Base-by-base conservation (phyloP, 1,140 invertebrate genomes). In the Lycorma delicatula region DNA sequence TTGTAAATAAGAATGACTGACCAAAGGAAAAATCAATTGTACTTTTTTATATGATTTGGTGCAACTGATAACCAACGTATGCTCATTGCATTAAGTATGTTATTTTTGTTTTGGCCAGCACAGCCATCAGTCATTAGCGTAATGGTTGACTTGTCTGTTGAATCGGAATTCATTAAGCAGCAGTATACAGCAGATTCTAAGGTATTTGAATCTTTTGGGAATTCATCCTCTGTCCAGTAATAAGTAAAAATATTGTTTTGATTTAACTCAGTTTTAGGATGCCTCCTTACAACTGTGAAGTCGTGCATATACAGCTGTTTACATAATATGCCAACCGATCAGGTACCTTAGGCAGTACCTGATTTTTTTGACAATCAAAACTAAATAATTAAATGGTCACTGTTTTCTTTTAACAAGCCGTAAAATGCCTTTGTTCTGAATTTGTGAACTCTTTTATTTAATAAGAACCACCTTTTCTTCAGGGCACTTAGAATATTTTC, bases 291-390 rank as follows among this genome's bases (percentile, higher is more conserved):
- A 27, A 68, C 63, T 11, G 64, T 66, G 48, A 70, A 68, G 50
- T 71, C 68, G 47, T 66, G 66, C n/a, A 66, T 49, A 53, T 69
- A 66, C 9, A 70, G 36, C 47, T 71, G 68, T 25, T 63, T 54
- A 7, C 13, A 34, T 9, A 9, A 34, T n/a, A 34, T n/a, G n/a
- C 9, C 31, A 9, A 9, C n/a, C 9, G n/a, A 9, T n/a, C 31
- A 9, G 31, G 31, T n/a, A 34, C 9, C n/a, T 34, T 34, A n/a
- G 31, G 31, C n/a, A 34, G 31, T 9, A n/a, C 9, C 31, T 9
- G 31, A 34, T 34, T 34, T n/a, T 34, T 34, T n/a, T 34, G 31
- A 9, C 9, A 9, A n/a, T 34, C 31, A 34, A 34, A 34, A 34
- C 9, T 9, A 34, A 34, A 34, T 34, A 34, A 34, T 9, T n/a